Percentiles rank a stretch among this genome's conserved stretches.
Conservation (phyloP, 2,797 vertebrate species). For the Picus viridis region DNA sequence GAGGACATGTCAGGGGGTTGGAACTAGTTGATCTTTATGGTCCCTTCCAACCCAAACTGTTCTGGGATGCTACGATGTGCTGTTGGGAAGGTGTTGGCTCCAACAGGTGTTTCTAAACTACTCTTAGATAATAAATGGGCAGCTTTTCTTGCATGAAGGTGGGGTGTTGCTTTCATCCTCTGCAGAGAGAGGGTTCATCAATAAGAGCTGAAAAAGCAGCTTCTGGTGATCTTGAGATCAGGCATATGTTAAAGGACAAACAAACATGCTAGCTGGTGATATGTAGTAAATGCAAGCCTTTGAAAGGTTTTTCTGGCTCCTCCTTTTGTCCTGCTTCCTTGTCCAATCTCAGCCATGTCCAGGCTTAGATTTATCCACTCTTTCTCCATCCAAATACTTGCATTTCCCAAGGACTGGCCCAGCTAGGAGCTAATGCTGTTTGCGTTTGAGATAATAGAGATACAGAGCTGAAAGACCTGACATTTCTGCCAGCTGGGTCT, state of each 20-base stretch:
- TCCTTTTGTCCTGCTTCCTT: not conserved
- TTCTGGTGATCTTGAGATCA: not conserved
- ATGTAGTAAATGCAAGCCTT: not conserved
- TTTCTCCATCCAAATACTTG: not conserved
- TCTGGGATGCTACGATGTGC: not conserved
- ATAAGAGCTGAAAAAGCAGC: not conserved
- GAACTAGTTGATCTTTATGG: too few species aligned
- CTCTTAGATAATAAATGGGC: not conserved
- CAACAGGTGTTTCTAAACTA: not conserved
- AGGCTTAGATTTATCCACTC: not conserved
- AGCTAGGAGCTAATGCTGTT: slow-evolving; percentile 10
- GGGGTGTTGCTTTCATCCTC: not conserved
- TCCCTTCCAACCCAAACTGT: too few species aligned
- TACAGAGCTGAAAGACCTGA: slow-evolving; percentile 37
- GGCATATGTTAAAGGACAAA: not conserved
- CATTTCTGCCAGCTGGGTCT: slow-evolving; percentile 33
- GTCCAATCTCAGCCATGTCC: not conserved
- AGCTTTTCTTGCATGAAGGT: not conserved
- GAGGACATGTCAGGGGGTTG: too few species aligned
- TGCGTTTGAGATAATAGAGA: slow-evolving; percentile 60
- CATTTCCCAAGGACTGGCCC: slow-evolving; percentile 7
- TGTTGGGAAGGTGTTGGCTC: not conserved
- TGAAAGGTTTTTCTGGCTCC: not conserved
- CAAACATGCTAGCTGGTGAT: not conserved
- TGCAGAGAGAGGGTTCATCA: not conserved